Evolutionary conservation across 2,113 vertebrate genomes (phyloP).

Genomic region (Pygoscelis antarcticus): DNA sequence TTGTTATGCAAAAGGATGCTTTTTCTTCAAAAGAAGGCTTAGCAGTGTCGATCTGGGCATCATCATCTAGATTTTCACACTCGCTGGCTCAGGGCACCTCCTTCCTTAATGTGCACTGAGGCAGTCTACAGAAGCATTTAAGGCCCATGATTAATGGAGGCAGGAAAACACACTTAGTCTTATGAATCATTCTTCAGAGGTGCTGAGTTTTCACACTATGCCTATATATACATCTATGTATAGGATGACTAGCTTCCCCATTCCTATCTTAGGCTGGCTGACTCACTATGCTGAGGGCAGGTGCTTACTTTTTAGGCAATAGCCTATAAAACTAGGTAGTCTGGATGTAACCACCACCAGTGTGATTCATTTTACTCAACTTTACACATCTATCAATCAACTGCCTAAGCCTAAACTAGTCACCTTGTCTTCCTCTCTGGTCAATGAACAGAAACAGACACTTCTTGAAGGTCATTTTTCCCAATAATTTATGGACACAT

Average conservation of each 20-base stretch:
- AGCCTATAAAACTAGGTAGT: neutral
- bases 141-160: neutral
- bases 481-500: neutral
- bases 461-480: neutral
- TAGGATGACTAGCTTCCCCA: neutral
- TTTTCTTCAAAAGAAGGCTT: neutral
- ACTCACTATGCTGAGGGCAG: neutral
- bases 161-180: neutral
- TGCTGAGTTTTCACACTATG: slow-evolving; percentile 1
- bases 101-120: neutral
- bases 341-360: neutral
- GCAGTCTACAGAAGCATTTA: neutral
- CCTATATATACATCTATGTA: neutral
- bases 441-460: neutral
- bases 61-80: neutral
- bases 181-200: slow-evolving; percentile 20
- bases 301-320: neutral
- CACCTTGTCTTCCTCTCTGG: neutral
- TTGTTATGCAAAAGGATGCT: neutral
- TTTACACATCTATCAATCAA: neutral
- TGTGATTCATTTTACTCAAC: neutral
- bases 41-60: neutral
- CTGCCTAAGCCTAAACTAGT: neutral
- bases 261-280: neutral
- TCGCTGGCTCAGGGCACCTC: neutral